Percentiles rank a stretch among this genome's conserved stretches.
These are phyloP conservation scores for Microdon myrmicae DNA, from an alignment of 2,888 invertebrate species.

Conservation along the genomic window DNA sequence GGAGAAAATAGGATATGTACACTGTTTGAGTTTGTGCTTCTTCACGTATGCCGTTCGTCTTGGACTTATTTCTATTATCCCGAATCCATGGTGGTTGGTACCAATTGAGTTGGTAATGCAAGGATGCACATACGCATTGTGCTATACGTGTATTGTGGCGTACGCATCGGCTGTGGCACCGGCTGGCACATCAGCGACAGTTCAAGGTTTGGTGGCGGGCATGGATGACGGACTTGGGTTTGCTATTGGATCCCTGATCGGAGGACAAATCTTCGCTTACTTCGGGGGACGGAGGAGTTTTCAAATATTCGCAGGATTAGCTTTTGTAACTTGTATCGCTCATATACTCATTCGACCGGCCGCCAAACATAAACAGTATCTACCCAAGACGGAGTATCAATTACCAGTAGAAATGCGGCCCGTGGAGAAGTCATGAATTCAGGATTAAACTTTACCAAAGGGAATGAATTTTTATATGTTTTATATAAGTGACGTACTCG, in stretches of 20 bases:
- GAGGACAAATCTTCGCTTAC: slow-evolving; percentile 75
- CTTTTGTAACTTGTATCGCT: slow-evolving; percentile 62
- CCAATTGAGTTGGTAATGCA: slow-evolving; percentile 83
- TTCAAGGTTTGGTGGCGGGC: slow-evolving; percentile 88
- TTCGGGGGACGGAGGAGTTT: slow-evolving; percentile 73
- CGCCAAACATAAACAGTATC: slow-evolving; percentile 61
- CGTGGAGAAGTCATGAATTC: slow-evolving; percentile 13
- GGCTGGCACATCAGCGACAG: slow-evolving; percentile 82
- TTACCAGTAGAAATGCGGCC: slow-evolving; percentile 55
- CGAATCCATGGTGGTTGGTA: slow-evolving; percentile 85
- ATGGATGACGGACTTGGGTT: slow-evolving; percentile 88
- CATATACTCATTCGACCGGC: slow-evolving; percentile 63
- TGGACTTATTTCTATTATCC: slow-evolving; percentile 78
- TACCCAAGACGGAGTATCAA: slow-evolving; percentile 60
- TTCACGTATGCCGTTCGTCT: slow-evolving; percentile 80
- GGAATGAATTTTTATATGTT: too few relatives aligned
- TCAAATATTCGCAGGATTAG: slow-evolving; percentile 66
- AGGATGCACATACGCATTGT: slow-evolving; percentile 87
- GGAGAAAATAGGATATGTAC: slow-evolving; percentile 80
- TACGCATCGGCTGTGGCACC: slow-evolving; percentile 76
- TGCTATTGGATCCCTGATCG: slow-evolving; percentile 79
- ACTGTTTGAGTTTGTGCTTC: slow-evolving; percentile 81
- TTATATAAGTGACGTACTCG: too few relatives aligned
- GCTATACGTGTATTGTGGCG: slow-evolving; percentile 83
- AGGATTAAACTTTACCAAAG: too few relatives aligned